Conservation (phyloP, 2,888 invertebrate genomes). For the Hyalella azteca region DNA sequence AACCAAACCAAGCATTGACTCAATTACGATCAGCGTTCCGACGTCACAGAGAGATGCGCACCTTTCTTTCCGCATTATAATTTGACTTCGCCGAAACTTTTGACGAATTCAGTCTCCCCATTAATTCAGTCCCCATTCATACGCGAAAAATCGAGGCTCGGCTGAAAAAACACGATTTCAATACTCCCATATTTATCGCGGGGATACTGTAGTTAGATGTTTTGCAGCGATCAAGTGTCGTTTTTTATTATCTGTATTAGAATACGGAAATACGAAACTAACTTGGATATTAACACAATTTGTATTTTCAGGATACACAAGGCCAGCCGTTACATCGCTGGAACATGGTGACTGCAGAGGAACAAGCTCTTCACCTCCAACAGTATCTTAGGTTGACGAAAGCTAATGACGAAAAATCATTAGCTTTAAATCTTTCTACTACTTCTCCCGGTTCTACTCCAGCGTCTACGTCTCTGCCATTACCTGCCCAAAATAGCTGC, state of each 20-base stretch:
- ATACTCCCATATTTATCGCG: no score
- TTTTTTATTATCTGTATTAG: no score
- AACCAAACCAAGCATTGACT: conserved; percentile 28
- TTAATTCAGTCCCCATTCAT: no score
- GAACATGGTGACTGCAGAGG: conserved; percentile 84
- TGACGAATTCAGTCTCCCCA: no score
- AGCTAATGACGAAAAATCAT: conserved; percentile 66
- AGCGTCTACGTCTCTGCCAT: conserved; percentile 46
- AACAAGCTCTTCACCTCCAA: conserved; percentile 88
- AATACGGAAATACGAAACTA: no score
- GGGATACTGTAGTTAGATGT: no score
- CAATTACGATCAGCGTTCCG: conserved; percentile 16
- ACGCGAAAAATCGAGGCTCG: no score
- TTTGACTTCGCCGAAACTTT: conserved; percentile 19
- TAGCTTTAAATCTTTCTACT: conserved; percentile 59
- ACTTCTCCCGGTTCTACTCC: conserved; percentile 59
- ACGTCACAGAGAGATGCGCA: not conserved
- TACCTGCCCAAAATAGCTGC: conserved; percentile 50
- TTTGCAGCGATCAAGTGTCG: no score
- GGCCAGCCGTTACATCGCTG: conserved; percentile 66
- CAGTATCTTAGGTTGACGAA: conserved; percentile 90
- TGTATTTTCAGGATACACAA: conserved; percentile 68
- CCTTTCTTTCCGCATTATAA: conserved; percentile 27
- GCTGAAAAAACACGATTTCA: no score
- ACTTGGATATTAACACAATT: no score